Evolutionary conservation across 2,888 invertebrate species (phyloP), one percentile per base, ranked within the genome.

Genomic region (Philaethria dido): DNA sequence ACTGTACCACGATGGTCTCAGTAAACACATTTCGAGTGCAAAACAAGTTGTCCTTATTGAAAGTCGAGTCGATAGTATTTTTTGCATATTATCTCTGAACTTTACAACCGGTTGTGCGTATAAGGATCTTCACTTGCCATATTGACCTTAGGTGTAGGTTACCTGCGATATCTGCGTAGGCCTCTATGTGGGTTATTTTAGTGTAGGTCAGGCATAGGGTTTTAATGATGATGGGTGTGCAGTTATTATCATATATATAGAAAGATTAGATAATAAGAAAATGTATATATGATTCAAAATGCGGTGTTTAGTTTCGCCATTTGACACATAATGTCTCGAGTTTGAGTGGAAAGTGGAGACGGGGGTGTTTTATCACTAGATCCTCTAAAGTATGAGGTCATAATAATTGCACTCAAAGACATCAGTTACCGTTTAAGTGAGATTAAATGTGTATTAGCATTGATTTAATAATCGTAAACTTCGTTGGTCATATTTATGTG

Each of bases 121-220:
- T 42, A 65, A 68, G 65, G 70, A 68, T 68, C 55, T 50, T 65
- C 68, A 62, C 68, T 72, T 72, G 69, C 63, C 73, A 69, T 69
- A 66, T 70, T 73, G 72, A 73, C 73, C 74, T 74, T 73, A 74
- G 71, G 69, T 64, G 64, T 66, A 71, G 29, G 50, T 16, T 69
- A 71, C 73, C 71, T 70, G 72, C 55, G 57, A 64, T 45, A 68
- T 62, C 48, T 48, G 36, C 25, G 57, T 47, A 62, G 25, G 42
- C 25, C 13, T 22, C 20, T 63, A 44, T 54, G 29, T 60, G 18
- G 60, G 44, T 44, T 36, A 25, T 42, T 45, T 48, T 57, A 18
- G 64, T 48, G 42, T 64, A 55, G 64, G 57, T 57, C 57, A 64
- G 64, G 57, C 39, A 33, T 33, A 11, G 29, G 44, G 2, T 20